Conservation (phyloP, 2,888 invertebrate genomes). For the Periphyllus acericola region DNA sequence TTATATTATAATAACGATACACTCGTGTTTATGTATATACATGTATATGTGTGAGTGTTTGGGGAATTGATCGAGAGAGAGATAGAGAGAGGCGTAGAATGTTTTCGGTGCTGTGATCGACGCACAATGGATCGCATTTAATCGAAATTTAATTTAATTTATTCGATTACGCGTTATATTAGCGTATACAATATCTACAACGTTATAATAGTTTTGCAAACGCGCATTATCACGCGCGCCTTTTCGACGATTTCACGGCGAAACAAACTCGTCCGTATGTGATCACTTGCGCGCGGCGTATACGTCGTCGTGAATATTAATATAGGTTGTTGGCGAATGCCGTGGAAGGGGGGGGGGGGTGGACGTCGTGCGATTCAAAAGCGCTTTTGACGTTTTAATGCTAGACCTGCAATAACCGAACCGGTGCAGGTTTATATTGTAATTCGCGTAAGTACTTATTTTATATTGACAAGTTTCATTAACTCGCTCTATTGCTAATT, state of each 20-base stretch:
- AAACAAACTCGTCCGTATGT: background rate
- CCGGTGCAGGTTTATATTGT: background rate
- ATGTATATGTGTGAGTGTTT: background rate
- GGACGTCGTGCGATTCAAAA: too few species aligned
- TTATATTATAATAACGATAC: background rate
- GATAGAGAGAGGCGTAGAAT: background rate
- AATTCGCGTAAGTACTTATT: too few species aligned
- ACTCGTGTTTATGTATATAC: background rate
- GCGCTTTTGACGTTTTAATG: too few species aligned
- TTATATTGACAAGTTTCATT: background rate
- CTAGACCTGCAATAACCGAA: background rate
- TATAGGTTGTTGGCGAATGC: too few species aligned
- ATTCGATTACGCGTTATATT: constrained; percentile 32
- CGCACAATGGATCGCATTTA: constrained; percentile 32
- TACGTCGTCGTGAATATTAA: too few species aligned
- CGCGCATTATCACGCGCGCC: background rate
- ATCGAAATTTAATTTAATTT: constrained; percentile 34
- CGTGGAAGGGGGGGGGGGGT: too few species aligned
- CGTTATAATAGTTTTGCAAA: background rate
- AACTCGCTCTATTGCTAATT: background rate
- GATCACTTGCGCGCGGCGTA: too few species aligned
- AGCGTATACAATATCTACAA: background rate
- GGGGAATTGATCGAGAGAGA: background rate
- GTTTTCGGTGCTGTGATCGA: background rate
- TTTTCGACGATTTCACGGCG: constrained; percentile 23